Percentiles rank a stretch among this genome's conserved stretches.
These are phyloP conservation scores for Habropoda laboriosa DNA, from an alignment of 1,140 invertebrate species.

Conservation along the genomic window DNA sequence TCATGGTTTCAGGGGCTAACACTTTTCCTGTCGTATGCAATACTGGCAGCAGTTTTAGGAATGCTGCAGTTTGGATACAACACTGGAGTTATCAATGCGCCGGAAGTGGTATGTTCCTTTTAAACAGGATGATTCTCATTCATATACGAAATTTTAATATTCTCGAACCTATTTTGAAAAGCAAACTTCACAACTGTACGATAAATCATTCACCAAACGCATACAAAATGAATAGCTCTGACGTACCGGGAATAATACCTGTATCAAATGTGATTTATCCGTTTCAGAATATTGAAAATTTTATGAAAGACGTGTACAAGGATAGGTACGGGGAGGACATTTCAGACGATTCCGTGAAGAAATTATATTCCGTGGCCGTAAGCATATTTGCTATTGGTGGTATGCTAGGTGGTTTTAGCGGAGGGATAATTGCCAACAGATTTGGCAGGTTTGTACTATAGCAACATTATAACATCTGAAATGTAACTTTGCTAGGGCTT, in stretches of 20 bases:
- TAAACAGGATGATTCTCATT: too few species aligned
- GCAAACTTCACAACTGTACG: background rate
- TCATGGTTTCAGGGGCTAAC: slow-evolving; percentile 90
- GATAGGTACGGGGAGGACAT: slow-evolving; percentile 88
- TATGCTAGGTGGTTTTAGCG: slow-evolving; percentile 96
- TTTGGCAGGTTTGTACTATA: slow-evolving; percentile 90
- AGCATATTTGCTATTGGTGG: slow-evolving; percentile 97
- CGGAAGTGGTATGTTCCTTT: slow-evolving; percentile 86
- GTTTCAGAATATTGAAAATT: slow-evolving; percentile 93
- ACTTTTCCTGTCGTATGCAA: slow-evolving; percentile 94
- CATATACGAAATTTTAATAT: too few species aligned
- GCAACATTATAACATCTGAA: background rate
- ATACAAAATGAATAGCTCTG: background rate
- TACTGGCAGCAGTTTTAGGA: slow-evolving; percentile 95
- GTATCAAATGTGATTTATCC: background rate
- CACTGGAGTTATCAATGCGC: slow-evolving; percentile 98
- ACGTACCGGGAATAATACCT: background rate
- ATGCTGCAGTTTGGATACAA: slow-evolving; percentile 99
- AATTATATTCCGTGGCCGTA: slow-evolving; percentile 94
- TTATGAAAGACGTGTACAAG: slow-evolving; percentile 94
- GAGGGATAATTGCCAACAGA: slow-evolving; percentile 93
- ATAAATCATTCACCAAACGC: too few species aligned
- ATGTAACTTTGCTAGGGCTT: background rate
- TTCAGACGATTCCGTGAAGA: slow-evolving; percentile 86
- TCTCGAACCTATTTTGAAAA: too few species aligned